Evolutionary conservation across 2,797 vertebrate species (phyloP), one percentile per base, ranked within the genome.

Genomic region (Poecile montanus): DNA sequence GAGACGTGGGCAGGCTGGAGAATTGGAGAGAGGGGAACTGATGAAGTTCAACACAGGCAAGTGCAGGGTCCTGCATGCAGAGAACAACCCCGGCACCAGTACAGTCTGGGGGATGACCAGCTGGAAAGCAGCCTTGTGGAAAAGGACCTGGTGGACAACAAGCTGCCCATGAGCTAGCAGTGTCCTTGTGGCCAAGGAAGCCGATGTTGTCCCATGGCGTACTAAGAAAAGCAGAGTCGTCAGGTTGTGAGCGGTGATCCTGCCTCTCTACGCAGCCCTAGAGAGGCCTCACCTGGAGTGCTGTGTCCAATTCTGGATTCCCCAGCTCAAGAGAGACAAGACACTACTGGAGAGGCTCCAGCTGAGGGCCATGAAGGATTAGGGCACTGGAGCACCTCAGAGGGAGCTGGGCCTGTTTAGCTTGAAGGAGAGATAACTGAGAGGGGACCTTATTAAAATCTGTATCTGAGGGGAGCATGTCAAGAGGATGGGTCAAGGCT

Each of bases 141-240:
- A 23, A 73, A 73, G 20, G 29, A 80, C 12, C 25, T 42, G 34
- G 26, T 47, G 34, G 25, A 22, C 10, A 53, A 26, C n/a, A 53
- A 74, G 15, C n/a, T 47, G 68, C 11, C 34, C 40, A 47, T 0
- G 5, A 47, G 47, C 40, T 47, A 53, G 45, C n/a, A 60, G 53
- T 3, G 13, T 14, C 45, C 38, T 29, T 29, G 45, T n/a, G 47
- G 25, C n/a, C 68, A 38, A 53, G 45, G 30, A 53, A 53, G 17
- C 25, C 76, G 30, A 2, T 7, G 11, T 11, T 40, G 34, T 47
- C 47, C n/a, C 0, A 0, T 12, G 25, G 14, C 34, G 10, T 4
- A 9, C 8, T 23, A 54, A 45, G 77, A 54, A 54, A 53, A 75
- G 18, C 32, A 42, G 6, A 56, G 22, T 6, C 1, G 1, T 22